phyloP scores from a whole-genome alignment of 2,888 invertebrate genomes.

The Steinernema scapterisci region DNA sequence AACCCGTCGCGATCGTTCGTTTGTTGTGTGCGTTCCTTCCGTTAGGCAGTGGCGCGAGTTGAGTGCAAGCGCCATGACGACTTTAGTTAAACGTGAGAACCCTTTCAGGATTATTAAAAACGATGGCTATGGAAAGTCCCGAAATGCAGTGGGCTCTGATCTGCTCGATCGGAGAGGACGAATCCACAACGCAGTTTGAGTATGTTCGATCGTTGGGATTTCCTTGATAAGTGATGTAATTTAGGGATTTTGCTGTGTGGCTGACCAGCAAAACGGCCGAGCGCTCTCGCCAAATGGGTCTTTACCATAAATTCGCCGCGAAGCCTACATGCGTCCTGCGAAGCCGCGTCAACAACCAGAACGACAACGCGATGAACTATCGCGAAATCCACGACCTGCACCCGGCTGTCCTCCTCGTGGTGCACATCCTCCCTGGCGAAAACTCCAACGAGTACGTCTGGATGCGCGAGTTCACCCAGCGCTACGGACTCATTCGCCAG shows the following conservation, averaged over 20 bases:
- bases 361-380: slow-evolving; percentile 33
- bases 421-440: slow-evolving; percentile 59
- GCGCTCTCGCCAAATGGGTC: background rate
- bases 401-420: slow-evolving; percentile 53
- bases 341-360: slow-evolving; percentile 30
- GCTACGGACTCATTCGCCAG: slow-evolving; percentile 56
- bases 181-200: slow-evolving; percentile 36
- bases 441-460: slow-evolving; percentile 57
- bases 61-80: too few relatives aligned
- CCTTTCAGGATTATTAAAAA: background rate
- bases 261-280: slow-evolving; percentile 35
- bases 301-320: slow-evolving; percentile 36
- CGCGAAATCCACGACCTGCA: slow-evolving; percentile 34
- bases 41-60: too few relatives aligned
- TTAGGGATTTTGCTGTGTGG: slow-evolving; percentile 41
- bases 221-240: background rate
- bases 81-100: too few relatives aligned
- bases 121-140: background rate
- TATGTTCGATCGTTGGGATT: slow-evolving; percentile 25
- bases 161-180: slow-evolving; percentile 36
- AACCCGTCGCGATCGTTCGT: too few relatives aligned
- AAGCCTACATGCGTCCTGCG: slow-evolving; percentile 36
- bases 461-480: slow-evolving; percentile 50
- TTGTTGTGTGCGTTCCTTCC: too few relatives aligned
- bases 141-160: slow-evolving; percentile 39